Evolutionary conservation across 2,113 vertebrate genomes (phyloP).

Genomic region (Mohoua ochrocephala): DNA sequence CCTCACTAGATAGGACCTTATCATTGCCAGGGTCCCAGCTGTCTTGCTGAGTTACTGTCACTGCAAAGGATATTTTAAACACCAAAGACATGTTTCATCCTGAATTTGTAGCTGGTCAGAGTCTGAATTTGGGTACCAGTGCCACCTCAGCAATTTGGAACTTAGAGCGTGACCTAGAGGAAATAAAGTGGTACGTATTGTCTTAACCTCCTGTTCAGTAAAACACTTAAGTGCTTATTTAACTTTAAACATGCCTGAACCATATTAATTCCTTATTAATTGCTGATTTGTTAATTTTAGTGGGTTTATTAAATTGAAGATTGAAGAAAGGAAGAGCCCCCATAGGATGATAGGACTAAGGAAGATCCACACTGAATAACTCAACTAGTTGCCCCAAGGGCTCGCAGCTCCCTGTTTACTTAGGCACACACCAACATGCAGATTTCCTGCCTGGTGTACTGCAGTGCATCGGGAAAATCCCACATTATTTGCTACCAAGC

Average conservation of each 20-base stretch:
- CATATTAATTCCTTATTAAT: neutral
- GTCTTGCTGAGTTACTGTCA: neutral
- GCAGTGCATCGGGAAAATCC: neutral
- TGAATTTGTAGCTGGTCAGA: neutral
- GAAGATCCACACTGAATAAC: neutral
- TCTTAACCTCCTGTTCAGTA: neutral
- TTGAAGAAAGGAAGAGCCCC: neutral
- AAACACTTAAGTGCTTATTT: neutral
- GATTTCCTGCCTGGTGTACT: neutral
- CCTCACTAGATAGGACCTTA: neutral
- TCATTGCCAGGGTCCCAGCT: neutral
- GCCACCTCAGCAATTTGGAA: neutral
- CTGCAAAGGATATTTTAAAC: neutral
- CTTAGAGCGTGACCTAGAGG: neutral
- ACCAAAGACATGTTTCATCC: neutral
- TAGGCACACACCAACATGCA: neutral
- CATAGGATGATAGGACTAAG: neutral
- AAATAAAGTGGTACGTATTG: neutral
- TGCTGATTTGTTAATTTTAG: constrained; percentile 8
- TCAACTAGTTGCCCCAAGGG: neutral
- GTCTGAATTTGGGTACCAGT: neutral
- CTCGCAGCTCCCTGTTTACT: neutral
- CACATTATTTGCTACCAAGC: neutral
- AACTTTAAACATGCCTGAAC: neutral
- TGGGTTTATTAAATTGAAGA: constrained; percentile 30